Conservation (phyloP, 2,797 vertebrate genomes). For the Aselliscus stoliczkanus region DNA sequence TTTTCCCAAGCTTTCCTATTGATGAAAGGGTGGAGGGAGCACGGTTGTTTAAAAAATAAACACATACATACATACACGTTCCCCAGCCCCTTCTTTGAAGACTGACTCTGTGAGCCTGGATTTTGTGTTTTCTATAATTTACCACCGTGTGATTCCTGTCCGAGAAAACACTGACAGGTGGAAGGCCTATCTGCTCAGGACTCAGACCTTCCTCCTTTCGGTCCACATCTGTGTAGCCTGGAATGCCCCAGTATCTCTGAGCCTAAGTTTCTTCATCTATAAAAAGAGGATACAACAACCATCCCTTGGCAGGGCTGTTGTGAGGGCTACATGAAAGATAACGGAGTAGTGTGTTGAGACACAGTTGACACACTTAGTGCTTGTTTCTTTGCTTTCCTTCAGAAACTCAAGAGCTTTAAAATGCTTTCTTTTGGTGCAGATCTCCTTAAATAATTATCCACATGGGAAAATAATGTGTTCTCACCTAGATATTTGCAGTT, state of each 20-base stretch:
- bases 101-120: neutral
- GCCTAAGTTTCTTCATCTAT: neutral
- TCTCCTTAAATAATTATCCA: neutral
- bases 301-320: neutral
- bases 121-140: neutral
- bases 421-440: neutral
- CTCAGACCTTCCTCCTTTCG: neutral
- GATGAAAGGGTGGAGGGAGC: neutral
- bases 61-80: too few species aligned
- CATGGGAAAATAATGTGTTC: neutral
- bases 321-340: neutral
- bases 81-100: neutral
- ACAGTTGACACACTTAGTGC: neutral
- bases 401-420: neutral
- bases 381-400: neutral
- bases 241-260: neutral
- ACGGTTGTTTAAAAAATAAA: neutral
- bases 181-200: neutral
- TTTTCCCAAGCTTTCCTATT: neutral
- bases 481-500: constrained; percentile 12
- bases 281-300: neutral
- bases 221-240: neutral
- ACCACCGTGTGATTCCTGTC: neutral
- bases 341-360: neutral
- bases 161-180: neutral